Evolutionary conservation across 2,113 vertebrate genomes (phyloP).

Genomic region (Falco punctatus): DNA sequence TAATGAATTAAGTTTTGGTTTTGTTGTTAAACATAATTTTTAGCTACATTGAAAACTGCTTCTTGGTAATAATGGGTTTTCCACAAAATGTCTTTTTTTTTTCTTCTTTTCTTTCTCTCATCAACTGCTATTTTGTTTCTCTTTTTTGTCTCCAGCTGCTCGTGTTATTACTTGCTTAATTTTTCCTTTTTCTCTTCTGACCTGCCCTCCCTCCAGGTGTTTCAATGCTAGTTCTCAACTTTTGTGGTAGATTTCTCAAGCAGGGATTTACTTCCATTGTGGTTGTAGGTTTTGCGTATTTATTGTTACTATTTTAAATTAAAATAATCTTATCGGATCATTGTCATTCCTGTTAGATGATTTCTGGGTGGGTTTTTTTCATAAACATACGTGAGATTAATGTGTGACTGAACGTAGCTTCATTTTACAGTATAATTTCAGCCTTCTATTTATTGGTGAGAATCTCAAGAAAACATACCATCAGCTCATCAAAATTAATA

Average conservation of each 20-base stretch:
- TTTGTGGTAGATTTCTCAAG: background rate
- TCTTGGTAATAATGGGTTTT: constrained; percentile 72
- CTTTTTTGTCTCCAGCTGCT: constrained; percentile 65
- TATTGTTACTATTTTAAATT: background rate
- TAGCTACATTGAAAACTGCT: constrained; percentile 58
- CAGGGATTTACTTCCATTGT: background rate
- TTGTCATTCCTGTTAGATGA: background rate
- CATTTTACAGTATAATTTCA: background rate
- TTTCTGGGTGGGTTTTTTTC: background rate
- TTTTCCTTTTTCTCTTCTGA: constrained; percentile 49
- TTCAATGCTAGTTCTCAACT: constrained; percentile 17
- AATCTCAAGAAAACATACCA: background rate
- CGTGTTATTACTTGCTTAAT: constrained; percentile 64
- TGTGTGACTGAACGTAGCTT: background rate
- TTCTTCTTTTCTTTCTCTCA: constrained; percentile 6
- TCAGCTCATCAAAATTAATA: background rate
- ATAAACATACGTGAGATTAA: background rate
- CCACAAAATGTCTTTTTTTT: constrained; percentile 24
- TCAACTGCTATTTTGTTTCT: constrained; percentile 61
- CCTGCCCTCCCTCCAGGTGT: constrained; percentile 43
- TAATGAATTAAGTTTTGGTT: constrained; percentile 37
- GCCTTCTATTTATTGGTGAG: background rate
- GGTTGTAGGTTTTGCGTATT: background rate
- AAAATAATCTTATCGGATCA: background rate
- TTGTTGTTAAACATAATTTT: constrained; percentile 63